Evolutionary conservation across 2,888 invertebrate species (phyloP), one percentile per base, ranked within the genome.

Genomic region (Sesia bembeciformis): DNA sequence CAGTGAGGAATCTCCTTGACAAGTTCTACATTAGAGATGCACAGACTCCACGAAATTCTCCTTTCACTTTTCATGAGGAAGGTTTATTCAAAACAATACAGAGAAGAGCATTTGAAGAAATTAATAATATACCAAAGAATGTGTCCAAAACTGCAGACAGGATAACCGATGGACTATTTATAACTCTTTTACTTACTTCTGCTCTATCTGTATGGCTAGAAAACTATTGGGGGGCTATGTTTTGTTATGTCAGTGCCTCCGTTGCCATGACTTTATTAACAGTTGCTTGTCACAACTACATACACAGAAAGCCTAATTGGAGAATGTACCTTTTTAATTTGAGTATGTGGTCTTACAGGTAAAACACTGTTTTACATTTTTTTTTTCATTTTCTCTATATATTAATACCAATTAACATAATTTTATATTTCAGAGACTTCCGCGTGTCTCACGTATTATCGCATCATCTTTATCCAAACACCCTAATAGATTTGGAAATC

Each of bases 381-480:
- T 42, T 6, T 42, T 3, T 42, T 42, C 3, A 42, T 42, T 42
- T 1, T 6, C 5, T 42, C 5, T 6, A 42, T 42, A 42, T 6
- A 6, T 42, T 42, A 42, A 42, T 42, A 42, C 7, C 42, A 42
- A 42, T 42, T 6, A 42, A 6, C 7, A 42, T 40, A 40, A 7
- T 39, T 52, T 50, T 51, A 3, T 40, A 23, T n/a, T 42, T 52
- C 39, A 40, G 53, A 53, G 40, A 53, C 40, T 49, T 52, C 54
- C 53, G 52, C 3, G 43, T 54, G 46, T 93, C 93, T 0, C 96
- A 96, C 67, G 93, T 89, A 0, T 72, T 96, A 49, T 95, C 95
- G 42, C 96, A 96, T 74, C 96, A 96, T 70, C 81, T 94, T 5
- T 95, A 92, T 69, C 92, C 96, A 0, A 96, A 96, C 70, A 94